Conservation (phyloP, 1,140 invertebrate genomes). For the Drosophila novamexicana region DNA sequence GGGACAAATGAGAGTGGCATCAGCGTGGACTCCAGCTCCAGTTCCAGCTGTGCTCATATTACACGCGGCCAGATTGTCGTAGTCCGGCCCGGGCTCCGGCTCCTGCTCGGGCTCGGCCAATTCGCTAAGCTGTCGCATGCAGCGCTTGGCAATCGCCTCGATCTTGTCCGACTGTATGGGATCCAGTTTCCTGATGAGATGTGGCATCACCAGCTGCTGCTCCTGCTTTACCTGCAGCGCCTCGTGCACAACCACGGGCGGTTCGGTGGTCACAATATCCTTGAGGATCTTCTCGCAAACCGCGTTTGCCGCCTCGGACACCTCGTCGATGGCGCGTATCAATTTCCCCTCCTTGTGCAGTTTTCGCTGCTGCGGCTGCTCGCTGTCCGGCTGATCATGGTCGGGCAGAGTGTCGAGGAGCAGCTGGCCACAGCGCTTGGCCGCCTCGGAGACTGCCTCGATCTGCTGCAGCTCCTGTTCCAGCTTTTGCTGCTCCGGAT, state of each 20-base stretch:
- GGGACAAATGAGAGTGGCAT: conserved; percentile 79
- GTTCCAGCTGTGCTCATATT: conserved; percentile 58
- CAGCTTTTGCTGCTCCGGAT: conserved; percentile 70
- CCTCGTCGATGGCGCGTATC: conserved; percentile 79
- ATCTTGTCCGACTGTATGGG: conserved; percentile 80
- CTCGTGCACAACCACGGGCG: conserved; percentile 77
- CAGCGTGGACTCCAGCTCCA: conserved; percentile 36
- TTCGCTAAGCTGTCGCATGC: conserved; percentile 80
- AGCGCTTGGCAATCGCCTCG: conserved; percentile 78
- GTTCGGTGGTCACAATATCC: conserved; percentile 80
- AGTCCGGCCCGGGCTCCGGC: conserved; percentile 47
- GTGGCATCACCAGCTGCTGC: conserved; percentile 63
- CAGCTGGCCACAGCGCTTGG: conserved; percentile 85
- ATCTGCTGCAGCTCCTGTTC: conserved; percentile 77
- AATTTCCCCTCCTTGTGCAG: conserved; percentile 75
- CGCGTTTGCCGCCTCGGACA: conserved; percentile 78
- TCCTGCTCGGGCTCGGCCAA: conserved; percentile 38
- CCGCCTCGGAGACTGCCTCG: conserved; percentile 84
- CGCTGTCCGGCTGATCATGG: conserved; percentile 24
- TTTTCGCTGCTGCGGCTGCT: conserved; percentile 49
- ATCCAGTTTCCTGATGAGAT: conserved; percentile 81
- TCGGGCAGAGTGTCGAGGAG: conserved; percentile 83
- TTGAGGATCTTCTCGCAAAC: conserved; percentile 82
- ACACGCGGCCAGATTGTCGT: conserved; percentile 76
- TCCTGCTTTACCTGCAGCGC: conserved; percentile 63